phyloP scores from a whole-genome alignment of 2,888 invertebrate genomes.

The Machimus atricapillus region DNA sequence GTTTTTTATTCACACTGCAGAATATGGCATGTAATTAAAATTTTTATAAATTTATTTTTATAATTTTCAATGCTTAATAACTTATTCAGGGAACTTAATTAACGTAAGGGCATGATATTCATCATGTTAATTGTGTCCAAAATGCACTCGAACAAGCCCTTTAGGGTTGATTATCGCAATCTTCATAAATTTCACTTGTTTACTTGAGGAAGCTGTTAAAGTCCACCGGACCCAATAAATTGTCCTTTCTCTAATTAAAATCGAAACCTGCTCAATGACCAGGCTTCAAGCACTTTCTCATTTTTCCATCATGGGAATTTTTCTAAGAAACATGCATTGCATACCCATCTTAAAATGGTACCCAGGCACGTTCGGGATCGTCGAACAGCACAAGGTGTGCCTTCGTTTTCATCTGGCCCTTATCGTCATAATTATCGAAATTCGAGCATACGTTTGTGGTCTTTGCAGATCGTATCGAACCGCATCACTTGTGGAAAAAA shows the following conservation, averaged over 20 bases:
- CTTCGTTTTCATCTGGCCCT: constrained; percentile 24
- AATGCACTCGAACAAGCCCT: background rate
- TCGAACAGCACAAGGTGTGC: background rate
- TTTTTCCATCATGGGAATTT: background rate
- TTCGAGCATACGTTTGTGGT: constrained; percentile 25
- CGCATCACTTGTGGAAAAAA: background rate
- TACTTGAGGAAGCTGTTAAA: background rate
- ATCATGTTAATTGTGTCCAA: background rate
- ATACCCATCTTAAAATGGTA: background rate
- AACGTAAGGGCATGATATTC: background rate
- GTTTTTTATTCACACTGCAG: background rate
- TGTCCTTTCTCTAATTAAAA: background rate
- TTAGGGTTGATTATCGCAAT: background rate
- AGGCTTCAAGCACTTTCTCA: background rate
- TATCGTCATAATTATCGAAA: constrained; percentile 27
- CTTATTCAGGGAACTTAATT: background rate
- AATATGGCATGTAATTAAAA: background rate
- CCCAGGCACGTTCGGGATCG: background rate
- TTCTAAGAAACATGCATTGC: background rate
- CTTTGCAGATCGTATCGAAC: constrained; percentile 26
- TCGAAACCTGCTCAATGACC: background rate
- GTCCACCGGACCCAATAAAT: background rate
- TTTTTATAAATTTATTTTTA: background rate
- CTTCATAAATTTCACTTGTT: background rate
- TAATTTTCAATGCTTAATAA: background rate